Evolutionary conservation across 2,888 invertebrate species (phyloP).

Genomic region (Odontomyia ornata): DNA sequence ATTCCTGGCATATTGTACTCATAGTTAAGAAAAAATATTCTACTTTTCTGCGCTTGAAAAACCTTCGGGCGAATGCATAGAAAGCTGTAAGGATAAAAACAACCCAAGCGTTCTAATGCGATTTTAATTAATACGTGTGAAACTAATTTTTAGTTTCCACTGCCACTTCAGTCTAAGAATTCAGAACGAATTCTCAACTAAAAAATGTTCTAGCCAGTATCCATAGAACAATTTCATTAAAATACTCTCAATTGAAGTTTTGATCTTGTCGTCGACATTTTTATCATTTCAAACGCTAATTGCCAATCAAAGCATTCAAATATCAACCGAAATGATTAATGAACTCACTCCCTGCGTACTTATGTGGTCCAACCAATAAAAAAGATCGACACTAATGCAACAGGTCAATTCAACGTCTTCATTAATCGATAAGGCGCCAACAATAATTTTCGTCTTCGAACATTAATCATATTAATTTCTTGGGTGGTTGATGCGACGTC

Average conservation of each 20-base stretch:
- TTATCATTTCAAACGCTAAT: neutral
- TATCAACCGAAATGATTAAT: constrained; percentile 22
- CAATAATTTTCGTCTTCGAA: constrained; percentile 3
- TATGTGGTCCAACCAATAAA: neutral
- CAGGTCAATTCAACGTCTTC: constrained; percentile 20
- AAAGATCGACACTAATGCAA: neutral
- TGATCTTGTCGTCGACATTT: neutral
- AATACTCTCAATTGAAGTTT: neutral
- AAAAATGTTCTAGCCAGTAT: too few relatives aligned
- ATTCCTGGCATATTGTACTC: too few relatives aligned
- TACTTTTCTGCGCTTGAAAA: too few relatives aligned
- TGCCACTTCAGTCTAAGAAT: too few relatives aligned
- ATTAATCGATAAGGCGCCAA: constrained; percentile 38
- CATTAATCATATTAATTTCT: constrained; percentile 34
- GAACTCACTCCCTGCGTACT: neutral
- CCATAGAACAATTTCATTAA: too few relatives aligned
- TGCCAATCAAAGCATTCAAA: constrained; percentile 10
- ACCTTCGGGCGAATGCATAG: too few relatives aligned
- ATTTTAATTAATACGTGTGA: too few relatives aligned
- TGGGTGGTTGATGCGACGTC: constrained; percentile 16
- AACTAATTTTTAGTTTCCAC: too few relatives aligned
- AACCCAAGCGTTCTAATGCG: too few relatives aligned
- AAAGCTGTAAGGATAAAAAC: too few relatives aligned
- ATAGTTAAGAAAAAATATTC: too few relatives aligned
- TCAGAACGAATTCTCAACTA: too few relatives aligned